Evolutionary conservation across 37 sponge, comb jelly and placozoan genomes (phyloP), one percentile per base, ranked within the genome.

Genomic region (Theonella swinhoei): DNA sequence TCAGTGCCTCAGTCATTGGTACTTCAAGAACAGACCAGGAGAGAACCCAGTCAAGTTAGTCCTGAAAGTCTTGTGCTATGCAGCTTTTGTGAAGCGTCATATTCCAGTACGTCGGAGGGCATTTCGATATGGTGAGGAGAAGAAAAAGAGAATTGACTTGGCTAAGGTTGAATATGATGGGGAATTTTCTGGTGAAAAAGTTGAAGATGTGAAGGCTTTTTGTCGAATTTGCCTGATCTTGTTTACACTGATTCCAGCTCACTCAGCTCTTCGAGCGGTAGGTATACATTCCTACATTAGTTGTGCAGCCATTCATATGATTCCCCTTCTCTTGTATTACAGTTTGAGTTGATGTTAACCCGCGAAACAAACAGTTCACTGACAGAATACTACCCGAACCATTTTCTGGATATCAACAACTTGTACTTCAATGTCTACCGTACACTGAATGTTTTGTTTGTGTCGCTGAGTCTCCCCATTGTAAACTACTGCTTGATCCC

Each of bases 401-500:
- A 47, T 17, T 47, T 47, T 47, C 54, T 47, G 7, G 11, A 47
- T 7, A 47, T 47, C 14, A 14, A 47, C 54, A n/a, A n/a, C n/a
- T 14, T 47, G 11, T 47, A 47, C 54, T 14, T 14, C 7, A 47
- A 14, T 14, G 14, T 81, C 14, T 62, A 35, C 62, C 1, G 14
- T 17, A 3, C 66, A 26, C 33, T 75, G 1, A 75, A 83, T 22
- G 47, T 39, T 33, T 68, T 4, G 8, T 35, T 61, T 28, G 30
- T 43, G 0, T 20, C 64, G 7, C n/a, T 83, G 2, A 33, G 14
- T 23, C 36, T 74, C n/a, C 84, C 84, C 14, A 2, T 75, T 24
- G 30, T 83, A 22, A 83, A 83, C n/a, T 64, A 75, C 68, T n/a
- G 74, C 35, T 3, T 75, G 14, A 39, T 83, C 22, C 84, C 84